Base-by-base conservation (phyloP, 2,888 invertebrate species). In the Sphaerophoria rueppellii region DNA sequence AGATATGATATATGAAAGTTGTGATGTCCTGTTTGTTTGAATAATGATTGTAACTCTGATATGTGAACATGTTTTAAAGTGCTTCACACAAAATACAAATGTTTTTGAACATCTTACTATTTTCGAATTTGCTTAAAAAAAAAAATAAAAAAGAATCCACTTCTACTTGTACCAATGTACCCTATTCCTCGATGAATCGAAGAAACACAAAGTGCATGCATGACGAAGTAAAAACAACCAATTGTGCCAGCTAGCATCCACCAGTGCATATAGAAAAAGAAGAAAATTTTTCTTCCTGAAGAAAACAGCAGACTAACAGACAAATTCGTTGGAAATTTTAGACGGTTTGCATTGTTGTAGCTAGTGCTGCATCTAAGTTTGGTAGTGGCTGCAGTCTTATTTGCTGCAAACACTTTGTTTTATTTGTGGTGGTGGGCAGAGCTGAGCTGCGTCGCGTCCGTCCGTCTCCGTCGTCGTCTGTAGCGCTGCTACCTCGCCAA, bases 211-310 rank as follows among this genome's bases (percentile, higher is more conserved):
- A 24, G 24, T 24, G 24, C 24, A 50, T n/a, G n/a, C 24, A 69
- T 55, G 69, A 52, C 52, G 55, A 55, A 35, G 14, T 46, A 70
- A 57, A 74, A 55, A 46, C 35, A 65, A 55, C 12, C 16, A 63
- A 48, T 16, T 50, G 50, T 67, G 67, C 71, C 77, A 24, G 24
- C 24, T 24, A 24, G 24, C 24, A 24, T 24, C 24, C 1, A 24
- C 24, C 24, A 55, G 9, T 35, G 43, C 55, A 14, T 50, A 16
- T 24, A 24, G 24, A 24, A 1, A 24, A 24, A 24, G 37, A 16
- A 34, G 12, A 78, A 82, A 69, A 43, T 9, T 61, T 82, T 82
- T 77, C 16, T 32, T 69, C 54, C 57, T 60, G 37, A 61, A 40
- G 50, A 78, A 77, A 80, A 80, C 50, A 70, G 48, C 40, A 46